Evolutionary conservation across 2,888 invertebrate species (phyloP), one percentile per base, ranked within the genome.

Genomic region (Drosophila mimetica): DNA sequence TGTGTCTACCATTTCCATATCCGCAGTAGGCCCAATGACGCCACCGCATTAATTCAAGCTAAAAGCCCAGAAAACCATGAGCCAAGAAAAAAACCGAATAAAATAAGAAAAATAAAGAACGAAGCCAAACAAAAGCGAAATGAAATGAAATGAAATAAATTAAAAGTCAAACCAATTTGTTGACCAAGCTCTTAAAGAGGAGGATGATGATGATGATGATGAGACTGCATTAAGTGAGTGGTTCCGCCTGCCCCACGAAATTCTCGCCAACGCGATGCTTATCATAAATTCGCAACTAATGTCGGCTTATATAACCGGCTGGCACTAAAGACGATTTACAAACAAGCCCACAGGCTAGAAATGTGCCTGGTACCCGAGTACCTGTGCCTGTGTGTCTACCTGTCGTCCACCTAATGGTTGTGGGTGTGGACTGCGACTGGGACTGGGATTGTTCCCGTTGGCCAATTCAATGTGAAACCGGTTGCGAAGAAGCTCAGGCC

Each of bases 261-360:
- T 79, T 77, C 79, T 77, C 60, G 69, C 55, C 60, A 34, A 67
- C 42, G 57, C 69, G 46, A 48, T 57, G 70, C 57, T 78, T 59
- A 64, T 71, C 63, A 76, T 60, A 74, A 74, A 71, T 70, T 73
- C 61, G 80, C 76, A 69, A 76, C 67, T 77, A 76, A 74, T 76
- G 69, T 65, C 48, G 47, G 52, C 63, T 81, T 78, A 78, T 76
- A 78, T 76, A 81, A 80, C 60, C 48, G 58, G 36, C 52, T 48
- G 57, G 34, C 50, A 46, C 46, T 30, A 53, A 22, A 30, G 42
- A 50, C 53, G 44, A 34, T 13, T 70, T 54, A 36, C 47, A 44
- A 37, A 30, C 22, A 50, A 16, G 25, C 36, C 42, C 50, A 39
- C 63, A 14, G 14, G 16, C 63, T 16, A 50, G 63, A 64, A 46